Evolutionary conservation across 2,797 vertebrate species (phyloP), one percentile per base, ranked within the genome.

Genomic region (Chelon labrosus): DNA sequence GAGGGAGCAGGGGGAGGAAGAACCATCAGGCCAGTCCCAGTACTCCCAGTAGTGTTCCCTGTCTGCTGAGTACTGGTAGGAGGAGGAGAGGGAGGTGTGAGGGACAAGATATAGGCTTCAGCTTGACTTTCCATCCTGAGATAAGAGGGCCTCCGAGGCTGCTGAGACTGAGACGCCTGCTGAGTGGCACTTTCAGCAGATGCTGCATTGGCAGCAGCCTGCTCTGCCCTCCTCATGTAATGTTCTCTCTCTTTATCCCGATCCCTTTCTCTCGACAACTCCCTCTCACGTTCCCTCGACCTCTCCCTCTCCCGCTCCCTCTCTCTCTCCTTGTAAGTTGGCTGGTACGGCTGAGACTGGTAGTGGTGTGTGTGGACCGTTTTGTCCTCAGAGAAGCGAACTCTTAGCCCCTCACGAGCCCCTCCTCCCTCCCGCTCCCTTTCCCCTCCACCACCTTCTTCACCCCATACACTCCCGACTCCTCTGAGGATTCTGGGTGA

Each of bases 1-100:
- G 97, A 97, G 1, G 96, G 97, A 9, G 96, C 96, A 0, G 97
- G 97, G 1, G 97, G 97, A 52, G 97, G 97, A 17, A 97, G 92
- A 10, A 97, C 95, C 88, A 97, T 94, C 49, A 97, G 73, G 5
- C 95, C 94, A 2, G 91, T 82, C 39, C 96, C 95, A 9, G 84
- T 60, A 66, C 73, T 79, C 41, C 92, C 91, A 51, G 92, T 79
- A n/a, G 79, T 73, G 49, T 58, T 89, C 4, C 41, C 53, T 17
- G 84, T 68, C 67, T 89, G 92, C 49, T 92, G 91, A 62, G 76
- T 65, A 63, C 82, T 39, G 46, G 87, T 73, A 7, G 83, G 12
- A 25, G 93, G 91, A 37, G 94, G 93, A n/a, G 94, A 94, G 10
- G 93, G 94, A 79, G 94, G 93, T 17, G 93, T 94, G 63, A 94